A percentile compares a stretch with the other conserved stretches of the same genome.
Evolutionary conservation across 1,140 invertebrate genomes (phyloP).

Genomic region (Drosophila biarmipes): DNA sequence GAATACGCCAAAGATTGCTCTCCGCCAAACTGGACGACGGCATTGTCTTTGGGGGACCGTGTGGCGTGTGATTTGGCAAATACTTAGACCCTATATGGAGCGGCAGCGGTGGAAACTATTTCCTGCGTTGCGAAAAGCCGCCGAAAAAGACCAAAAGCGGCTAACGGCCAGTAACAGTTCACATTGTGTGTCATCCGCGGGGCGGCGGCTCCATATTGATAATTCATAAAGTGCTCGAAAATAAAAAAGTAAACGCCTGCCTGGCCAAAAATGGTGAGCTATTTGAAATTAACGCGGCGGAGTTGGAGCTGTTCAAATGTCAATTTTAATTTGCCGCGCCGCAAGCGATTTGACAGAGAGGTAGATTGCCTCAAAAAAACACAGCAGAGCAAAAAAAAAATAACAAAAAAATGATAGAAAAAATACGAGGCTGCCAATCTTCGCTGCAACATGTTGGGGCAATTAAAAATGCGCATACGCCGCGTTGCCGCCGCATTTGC

Average conservation of each 20-base stretch:
- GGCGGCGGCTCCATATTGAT: conserved; percentile 73
- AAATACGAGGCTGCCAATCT: conserved; percentile 62
- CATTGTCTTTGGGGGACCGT: conserved; percentile 66
- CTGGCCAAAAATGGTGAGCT: conserved; percentile 67
- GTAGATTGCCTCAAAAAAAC: conserved; percentile 34
- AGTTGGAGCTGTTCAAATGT: conserved; percentile 71
- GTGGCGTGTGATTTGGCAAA: conserved; percentile 82
- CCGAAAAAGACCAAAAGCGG: conserved; percentile 25
- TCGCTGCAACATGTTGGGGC: conserved; percentile 75
- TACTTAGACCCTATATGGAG: conserved; percentile 81
- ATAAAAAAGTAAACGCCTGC: conserved; percentile 39
- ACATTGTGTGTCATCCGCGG: conserved; percentile 75
- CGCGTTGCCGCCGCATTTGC: conserved; percentile 60
- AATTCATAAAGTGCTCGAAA: conserved; percentile 72
- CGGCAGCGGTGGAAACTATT: conserved; percentile 65
- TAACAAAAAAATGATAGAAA: conserved; percentile 5
- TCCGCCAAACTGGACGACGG: conserved; percentile 38
- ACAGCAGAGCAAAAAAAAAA: neutral
- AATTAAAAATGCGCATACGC: conserved; percentile 83
- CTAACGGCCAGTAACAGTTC: conserved; percentile 34
- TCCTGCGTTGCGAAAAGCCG: conserved; percentile 72
- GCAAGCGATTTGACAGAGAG: conserved; percentile 60
- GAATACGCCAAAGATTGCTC: conserved; percentile 15
- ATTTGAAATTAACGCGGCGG: conserved; percentile 78
- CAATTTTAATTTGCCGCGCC: conserved; percentile 75